phyloP scores from a whole-genome alignment of 1,140 invertebrate species.

The Ephestia elutella region DNA sequence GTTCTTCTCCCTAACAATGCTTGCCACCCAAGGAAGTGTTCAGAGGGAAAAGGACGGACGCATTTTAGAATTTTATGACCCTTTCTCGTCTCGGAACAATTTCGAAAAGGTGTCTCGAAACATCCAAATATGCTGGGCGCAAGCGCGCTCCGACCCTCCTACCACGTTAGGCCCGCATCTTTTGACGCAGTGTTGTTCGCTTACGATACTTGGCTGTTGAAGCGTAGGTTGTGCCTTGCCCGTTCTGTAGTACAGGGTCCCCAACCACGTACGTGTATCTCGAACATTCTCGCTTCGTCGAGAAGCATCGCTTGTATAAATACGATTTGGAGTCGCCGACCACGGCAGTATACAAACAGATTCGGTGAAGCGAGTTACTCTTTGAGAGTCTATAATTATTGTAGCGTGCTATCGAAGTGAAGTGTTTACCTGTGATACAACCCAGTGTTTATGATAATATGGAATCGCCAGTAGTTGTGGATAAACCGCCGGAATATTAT shows the following conservation, averaged over 20 bases:
- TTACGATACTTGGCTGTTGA: not conserved
- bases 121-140: slow-evolving; percentile 9
- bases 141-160: not conserved
- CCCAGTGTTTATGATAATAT: slow-evolving; percentile 52
- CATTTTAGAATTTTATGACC: not conserved
- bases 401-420: slow-evolving; percentile 40
- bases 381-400: slow-evolving; percentile 17
- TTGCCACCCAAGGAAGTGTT: too few species aligned
- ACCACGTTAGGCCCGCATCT: not conserved
- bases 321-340: slow-evolving; percentile 23
- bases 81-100: not conserved
- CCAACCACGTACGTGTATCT: slow-evolving; percentile 23
- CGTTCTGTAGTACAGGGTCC: slow-evolving; percentile 3
- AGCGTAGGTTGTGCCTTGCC: not conserved
- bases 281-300: slow-evolving; percentile 35
- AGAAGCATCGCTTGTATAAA: slow-evolving; percentile 44
- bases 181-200: not conserved
- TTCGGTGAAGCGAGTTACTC: slow-evolving; percentile 34
- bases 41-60: too few species aligned
- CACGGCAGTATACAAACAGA: slow-evolving; percentile 53
- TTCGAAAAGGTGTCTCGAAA: slow-evolving; percentile 13
- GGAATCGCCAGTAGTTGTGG: slow-evolving; percentile 67
- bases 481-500: slow-evolving; percentile 65
- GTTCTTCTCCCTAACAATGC: too few species aligned
- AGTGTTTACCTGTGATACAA: slow-evolving; percentile 47